A percentile compares a stretch with the other conserved stretches of the same genome.
Evolutionary conservation across 2,797 vertebrate genomes (phyloP).

Genomic region (Vipera latastei): DNA sequence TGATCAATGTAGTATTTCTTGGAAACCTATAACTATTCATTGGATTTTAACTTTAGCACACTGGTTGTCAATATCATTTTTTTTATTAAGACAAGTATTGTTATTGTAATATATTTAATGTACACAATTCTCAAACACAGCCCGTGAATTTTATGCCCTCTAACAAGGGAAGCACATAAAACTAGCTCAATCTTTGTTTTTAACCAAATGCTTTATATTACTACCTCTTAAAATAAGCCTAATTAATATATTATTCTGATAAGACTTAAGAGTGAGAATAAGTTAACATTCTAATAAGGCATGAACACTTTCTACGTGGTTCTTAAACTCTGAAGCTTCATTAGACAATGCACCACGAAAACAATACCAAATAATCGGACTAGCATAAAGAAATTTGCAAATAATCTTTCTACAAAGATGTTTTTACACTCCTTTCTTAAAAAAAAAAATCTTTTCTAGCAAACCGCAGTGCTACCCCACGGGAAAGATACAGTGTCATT

Average conservation of each 20-base stretch:
- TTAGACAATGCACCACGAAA: not conserved
- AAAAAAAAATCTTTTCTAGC: not conserved
- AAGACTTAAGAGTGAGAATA: not conserved
- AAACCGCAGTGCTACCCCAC: not conserved
- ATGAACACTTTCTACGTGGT: not conserved
- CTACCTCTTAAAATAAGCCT: not conserved
- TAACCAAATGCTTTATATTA: not conserved
- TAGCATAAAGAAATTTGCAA: not conserved
- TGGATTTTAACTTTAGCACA: not conserved
- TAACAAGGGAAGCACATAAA: not conserved
- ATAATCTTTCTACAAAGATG: not conserved
- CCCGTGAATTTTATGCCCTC: not conserved
- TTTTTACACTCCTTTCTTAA: not conserved
- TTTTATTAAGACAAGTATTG: slow-evolving; percentile 17
- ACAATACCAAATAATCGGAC: not conserved
- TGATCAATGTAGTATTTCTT: fast-evolving
- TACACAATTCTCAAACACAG: not conserved
- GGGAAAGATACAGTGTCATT: not conserved
- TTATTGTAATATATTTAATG: not conserved
- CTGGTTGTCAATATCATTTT: not conserved
- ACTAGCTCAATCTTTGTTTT: no score
- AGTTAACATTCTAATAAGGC: not conserved
- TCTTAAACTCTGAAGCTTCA: not conserved
- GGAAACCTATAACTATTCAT: slow-evolving; percentile 6
- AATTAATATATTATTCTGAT: not conserved